These are phyloP conservation scores for Azemiops feae DNA, from an alignment of 2,113 vertebrate species.

Conservation along the genomic window DNA sequence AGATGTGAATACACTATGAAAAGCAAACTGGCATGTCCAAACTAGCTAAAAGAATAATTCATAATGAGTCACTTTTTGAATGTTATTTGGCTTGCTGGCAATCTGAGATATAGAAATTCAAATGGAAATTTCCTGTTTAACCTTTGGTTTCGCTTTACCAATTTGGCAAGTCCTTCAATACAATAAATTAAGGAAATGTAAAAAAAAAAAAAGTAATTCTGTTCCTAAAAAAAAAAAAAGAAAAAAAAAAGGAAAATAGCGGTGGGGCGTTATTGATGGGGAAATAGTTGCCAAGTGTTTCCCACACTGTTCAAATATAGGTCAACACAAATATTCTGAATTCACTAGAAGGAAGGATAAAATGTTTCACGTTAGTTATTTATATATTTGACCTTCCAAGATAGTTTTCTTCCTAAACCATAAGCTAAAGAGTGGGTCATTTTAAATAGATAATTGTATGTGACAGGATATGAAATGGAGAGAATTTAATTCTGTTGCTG, in stretches of 20 bases:
- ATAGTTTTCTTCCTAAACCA: neutral
- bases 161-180: neutral
- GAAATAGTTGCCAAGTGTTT: neutral
- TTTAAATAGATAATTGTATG: neutral
- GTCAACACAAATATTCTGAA: neutral
- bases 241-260: neutral
- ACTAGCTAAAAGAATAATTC: neutral
- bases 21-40: slow-evolving; percentile 19
- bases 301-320: neutral
- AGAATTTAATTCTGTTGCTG: neutral
- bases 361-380: neutral
- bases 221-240: neutral
- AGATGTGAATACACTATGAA: neutral
- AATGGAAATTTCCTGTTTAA: neutral
- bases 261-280: neutral
- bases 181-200: neutral
- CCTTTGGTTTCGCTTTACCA: neutral
- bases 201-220: neutral
- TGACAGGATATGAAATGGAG: neutral
- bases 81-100: neutral
- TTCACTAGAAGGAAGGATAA: neutral
- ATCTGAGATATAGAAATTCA: neutral
- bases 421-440: neutral
- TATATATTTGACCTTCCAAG: neutral
- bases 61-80: neutral